Conservation (phyloP, 2,797 vertebrate genomes). For the Pantherophis alleghaniensis region DNA sequence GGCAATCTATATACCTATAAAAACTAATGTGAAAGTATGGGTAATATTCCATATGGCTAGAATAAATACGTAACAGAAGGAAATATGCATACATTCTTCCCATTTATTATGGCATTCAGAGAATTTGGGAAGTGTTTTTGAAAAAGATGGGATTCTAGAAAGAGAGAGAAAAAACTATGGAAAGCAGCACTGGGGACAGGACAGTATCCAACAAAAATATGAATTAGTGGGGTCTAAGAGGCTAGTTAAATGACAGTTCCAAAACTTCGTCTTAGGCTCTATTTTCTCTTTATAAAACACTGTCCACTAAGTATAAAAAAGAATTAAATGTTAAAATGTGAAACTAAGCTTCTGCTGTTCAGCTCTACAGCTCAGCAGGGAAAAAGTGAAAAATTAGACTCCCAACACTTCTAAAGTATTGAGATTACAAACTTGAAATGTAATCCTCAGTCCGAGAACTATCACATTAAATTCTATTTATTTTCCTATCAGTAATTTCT, state of each 20-base stretch:
- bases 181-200: neutral
- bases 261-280: neutral
- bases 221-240: neutral
- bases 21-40: neutral
- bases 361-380: neutral
- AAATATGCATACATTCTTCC: neutral
- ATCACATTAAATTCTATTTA: neutral
- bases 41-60: neutral
- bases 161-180: neutral
- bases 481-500: neutral
- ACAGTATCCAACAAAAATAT: neutral
- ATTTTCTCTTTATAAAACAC: neutral
- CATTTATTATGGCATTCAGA: neutral
- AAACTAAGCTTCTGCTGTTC: neutral
- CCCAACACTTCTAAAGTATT: neutral
- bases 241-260: neutral
- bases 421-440: neutral
- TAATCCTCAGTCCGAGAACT: neutral
- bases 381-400: neutral
- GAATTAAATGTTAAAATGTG: neutral
- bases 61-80: neutral
- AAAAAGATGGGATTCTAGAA: neutral
- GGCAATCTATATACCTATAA: neutral
- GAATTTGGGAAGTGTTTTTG: neutral
- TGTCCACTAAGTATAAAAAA: neutral